These are phyloP conservation scores for Melolontha melolontha DNA, from an alignment of 2,888 invertebrate species.

Conservation along the genomic window DNA sequence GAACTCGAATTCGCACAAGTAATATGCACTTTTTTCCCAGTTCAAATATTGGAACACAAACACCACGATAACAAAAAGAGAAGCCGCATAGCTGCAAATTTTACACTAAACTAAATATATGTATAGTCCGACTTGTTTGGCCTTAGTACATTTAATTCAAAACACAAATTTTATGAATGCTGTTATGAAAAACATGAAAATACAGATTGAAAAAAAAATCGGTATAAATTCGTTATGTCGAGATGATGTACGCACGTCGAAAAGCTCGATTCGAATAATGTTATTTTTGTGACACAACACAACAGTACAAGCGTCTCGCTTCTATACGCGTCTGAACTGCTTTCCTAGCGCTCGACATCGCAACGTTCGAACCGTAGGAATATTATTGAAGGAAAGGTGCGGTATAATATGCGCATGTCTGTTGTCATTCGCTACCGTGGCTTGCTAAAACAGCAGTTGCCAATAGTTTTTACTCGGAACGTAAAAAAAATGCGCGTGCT, in stretches of 20 bases:
- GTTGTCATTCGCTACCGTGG: conserved; percentile 3
- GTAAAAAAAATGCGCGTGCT: not conserved
- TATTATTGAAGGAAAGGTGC: conserved; percentile 36
- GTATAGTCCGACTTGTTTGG: not conserved
- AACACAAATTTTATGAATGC: too few species aligned
- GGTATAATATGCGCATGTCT: conserved; percentile 19
- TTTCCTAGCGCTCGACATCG: conserved; percentile 25
- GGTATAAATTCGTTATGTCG: conserved; percentile 3
- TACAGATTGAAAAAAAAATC: not conserved
- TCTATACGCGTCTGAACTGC: conserved; percentile 28
- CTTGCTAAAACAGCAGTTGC: conserved; percentile 16
- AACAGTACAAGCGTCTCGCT: conserved; percentile 21
- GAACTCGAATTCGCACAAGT: conserved; percentile 18
- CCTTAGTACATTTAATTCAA: too few species aligned
- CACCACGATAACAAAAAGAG: conserved; percentile 27
- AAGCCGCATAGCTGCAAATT: conserved; percentile 37
- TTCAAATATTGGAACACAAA: conserved; percentile 26
- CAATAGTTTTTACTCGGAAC: conserved; percentile 22
- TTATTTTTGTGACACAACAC: conserved; percentile 25
- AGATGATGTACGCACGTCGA: conserved; percentile 36
- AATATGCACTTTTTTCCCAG: conserved; percentile 12
- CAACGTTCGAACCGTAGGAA: conserved; percentile 8
- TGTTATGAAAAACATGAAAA: too few species aligned
- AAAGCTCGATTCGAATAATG: conserved; percentile 35
- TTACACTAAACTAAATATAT: conserved; percentile 18